Base-by-base conservation (phyloP, 2,113 vertebrate species). In the Atrichornis clamosus region DNA sequence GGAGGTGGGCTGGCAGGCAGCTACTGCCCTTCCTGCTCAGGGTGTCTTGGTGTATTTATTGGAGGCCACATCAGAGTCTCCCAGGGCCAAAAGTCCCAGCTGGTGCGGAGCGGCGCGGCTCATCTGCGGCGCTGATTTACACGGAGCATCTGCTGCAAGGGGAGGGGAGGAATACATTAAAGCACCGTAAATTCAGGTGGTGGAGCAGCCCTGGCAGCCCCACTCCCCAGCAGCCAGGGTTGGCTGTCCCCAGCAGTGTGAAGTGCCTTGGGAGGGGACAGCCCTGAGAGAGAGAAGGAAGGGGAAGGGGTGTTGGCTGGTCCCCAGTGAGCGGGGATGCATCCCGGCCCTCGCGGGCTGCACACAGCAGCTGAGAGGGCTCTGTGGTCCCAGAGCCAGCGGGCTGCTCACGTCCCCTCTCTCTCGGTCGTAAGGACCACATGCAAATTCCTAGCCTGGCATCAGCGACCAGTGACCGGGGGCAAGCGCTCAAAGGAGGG, bases 401-500 rank as follows among this genome's bases (percentile, higher is more conserved):
- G 33, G 49, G 10, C 63, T 7, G 35, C 3, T 10, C 23, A 13
- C 19, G 23, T n/a, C n/a, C 10, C 10, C 9, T 46, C 46, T 28
- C 22, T 35, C 26, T 17, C 11, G 58, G 15, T 42, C 32, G 0
- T 12, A 49, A 58, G 44, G 35, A 76, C 32, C 27, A 9, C 3
- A 0, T 8, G 33, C 15, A 37, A 86, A 73, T 79, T 77, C 46
- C 49, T 68, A 58, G 59, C 18, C 46, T 20, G n/a, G 39, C 28
- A 24, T 17, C 70, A 47, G 39, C 0, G 1, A 11, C 16, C 16
- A 3, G 41, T 0, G 3, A 27, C 14, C 0, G 0, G 33, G 28
- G 20, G 15, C 8, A 26, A 79, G 70, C 26, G 5, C 20, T 18
- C 19, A 11, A 47, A 73, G 50, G 32, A 15, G 32, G 15, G 46